phyloP scores from a whole-genome alignment of 2,888 invertebrate genomes.

The Agrochola lychnidis region DNA sequence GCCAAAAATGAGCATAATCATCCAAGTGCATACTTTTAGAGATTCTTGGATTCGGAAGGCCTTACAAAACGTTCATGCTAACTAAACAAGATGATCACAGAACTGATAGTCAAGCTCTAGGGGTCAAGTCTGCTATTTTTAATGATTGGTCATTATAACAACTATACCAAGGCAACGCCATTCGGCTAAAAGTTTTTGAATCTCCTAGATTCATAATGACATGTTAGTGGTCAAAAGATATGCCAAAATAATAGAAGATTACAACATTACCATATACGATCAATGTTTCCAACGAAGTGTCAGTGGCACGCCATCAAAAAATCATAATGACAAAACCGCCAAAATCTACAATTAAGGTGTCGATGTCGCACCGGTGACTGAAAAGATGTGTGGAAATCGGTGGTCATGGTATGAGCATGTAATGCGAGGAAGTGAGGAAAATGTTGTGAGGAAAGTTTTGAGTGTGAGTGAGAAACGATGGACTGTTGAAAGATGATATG shows the following conservation, averaged over 20 bases:
- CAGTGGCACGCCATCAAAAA: background rate
- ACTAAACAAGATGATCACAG: background rate
- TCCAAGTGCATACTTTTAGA: conserved; percentile 23
- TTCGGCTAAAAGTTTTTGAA: background rate
- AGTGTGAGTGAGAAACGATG: too few species aligned
- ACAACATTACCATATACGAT: background rate
- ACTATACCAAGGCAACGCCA: background rate
- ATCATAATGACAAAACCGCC: background rate
- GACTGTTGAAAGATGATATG: too few species aligned
- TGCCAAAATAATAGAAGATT: background rate
- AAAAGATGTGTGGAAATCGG: too few species aligned
- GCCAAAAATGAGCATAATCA: conserved; percentile 60
- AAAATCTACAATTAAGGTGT: background rate
- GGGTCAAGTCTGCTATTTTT: background rate
- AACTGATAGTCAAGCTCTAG: background rate
- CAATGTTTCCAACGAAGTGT: background rate
- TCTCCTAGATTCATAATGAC: background rate
- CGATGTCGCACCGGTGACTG: too few species aligned
- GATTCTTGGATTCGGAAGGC: background rate
- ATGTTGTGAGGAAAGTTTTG: too few species aligned
- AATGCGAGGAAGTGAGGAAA: too few species aligned
- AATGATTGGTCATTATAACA: background rate
- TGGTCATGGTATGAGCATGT: too few species aligned
- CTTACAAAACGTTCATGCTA: background rate
- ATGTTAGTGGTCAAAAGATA: background rate